Evolutionary conservation across 1,140 invertebrate genomes (phyloP).

Genomic region (Drosophila ficusphila): DNA sequence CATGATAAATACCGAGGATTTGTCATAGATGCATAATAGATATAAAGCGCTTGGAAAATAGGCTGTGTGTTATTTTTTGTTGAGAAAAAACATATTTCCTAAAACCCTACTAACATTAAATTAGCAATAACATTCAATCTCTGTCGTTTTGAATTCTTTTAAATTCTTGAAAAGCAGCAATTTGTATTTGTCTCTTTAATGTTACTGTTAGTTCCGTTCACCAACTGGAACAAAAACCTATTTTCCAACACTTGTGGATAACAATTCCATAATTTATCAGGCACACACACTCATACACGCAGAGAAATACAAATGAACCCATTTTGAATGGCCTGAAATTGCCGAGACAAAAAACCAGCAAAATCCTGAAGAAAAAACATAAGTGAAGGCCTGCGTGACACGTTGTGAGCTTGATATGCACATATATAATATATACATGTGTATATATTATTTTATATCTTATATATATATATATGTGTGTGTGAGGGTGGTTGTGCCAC

Average conservation of each 20-base stretch:
- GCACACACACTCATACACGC: not conserved
- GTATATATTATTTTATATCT: slow-evolving; percentile 2
- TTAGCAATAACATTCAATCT: too few species aligned
- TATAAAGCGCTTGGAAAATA: not conserved
- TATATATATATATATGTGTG: slow-evolving; percentile 16
- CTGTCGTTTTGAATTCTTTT: too few species aligned
- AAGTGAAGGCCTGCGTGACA: slow-evolving; percentile 37
- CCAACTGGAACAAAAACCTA: not conserved
- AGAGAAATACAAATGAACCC: not conserved
- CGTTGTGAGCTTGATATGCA: slow-evolving; percentile 16
- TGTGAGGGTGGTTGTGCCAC: not conserved
- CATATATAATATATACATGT: not conserved
- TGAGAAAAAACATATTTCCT: not conserved
- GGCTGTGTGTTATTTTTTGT: not conserved
- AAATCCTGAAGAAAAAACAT: slow-evolving; percentile 14
- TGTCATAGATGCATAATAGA: not conserved
- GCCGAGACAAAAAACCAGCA: not conserved
- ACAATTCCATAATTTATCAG: slow-evolving; percentile 30
- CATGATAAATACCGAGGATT: slow-evolving; percentile 4
- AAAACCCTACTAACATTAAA: too few species aligned
- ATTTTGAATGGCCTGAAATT: slow-evolving; percentile 16
- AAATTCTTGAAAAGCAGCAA: too few species aligned
- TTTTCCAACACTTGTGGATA: slow-evolving; percentile 33
- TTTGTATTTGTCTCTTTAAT: too few species aligned
- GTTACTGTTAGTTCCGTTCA: too few species aligned